These are phyloP conservation scores for Neoscelio sp. DNA, from an alignment of 2,888 invertebrate species.

Conservation along the genomic window DNA sequence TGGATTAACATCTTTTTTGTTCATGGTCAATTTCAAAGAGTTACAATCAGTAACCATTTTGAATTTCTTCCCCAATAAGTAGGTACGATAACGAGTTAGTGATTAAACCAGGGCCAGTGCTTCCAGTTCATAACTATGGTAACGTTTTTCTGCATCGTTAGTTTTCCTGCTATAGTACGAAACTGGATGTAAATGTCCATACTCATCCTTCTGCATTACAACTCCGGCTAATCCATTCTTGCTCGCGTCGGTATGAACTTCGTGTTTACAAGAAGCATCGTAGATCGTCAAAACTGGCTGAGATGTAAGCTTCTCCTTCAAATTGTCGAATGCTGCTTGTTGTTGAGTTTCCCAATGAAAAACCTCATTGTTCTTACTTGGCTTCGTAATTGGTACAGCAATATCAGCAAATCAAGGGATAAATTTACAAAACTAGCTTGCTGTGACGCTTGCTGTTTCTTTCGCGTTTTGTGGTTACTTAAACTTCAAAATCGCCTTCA, in stretches of 20 bases:
- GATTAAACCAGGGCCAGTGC: neutral
- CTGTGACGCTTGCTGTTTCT: slow-evolving; percentile 62
- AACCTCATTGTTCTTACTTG: neutral
- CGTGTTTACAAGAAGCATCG: neutral
- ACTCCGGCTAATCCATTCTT: neutral
- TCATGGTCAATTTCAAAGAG: neutral
- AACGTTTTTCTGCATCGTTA: neutral
- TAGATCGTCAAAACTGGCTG: neutral
- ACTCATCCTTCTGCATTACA: neutral
- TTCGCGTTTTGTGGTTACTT: slow-evolving; percentile 43
- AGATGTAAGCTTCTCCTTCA: neutral
- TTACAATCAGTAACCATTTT: neutral
- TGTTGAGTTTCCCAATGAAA: neutral
- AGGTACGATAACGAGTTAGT: neutral
- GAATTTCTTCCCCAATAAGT: neutral
- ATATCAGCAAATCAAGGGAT: slow-evolving; percentile 59
- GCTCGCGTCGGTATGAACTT: neutral
- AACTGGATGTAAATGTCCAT: neutral
- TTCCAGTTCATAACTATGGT: neutral
- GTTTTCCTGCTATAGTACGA: neutral
- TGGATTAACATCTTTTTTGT: neutral
- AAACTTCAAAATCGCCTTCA: slow-evolving; percentile 50
- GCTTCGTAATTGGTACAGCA: slow-evolving; percentile 36
- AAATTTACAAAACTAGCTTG: slow-evolving; percentile 68
- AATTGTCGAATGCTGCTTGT: neutral